These are phyloP conservation scores for Typhlichthys eigenmanni DNA, from an alignment of 2,797 vertebrate species.

Conservation along the genomic window DNA sequence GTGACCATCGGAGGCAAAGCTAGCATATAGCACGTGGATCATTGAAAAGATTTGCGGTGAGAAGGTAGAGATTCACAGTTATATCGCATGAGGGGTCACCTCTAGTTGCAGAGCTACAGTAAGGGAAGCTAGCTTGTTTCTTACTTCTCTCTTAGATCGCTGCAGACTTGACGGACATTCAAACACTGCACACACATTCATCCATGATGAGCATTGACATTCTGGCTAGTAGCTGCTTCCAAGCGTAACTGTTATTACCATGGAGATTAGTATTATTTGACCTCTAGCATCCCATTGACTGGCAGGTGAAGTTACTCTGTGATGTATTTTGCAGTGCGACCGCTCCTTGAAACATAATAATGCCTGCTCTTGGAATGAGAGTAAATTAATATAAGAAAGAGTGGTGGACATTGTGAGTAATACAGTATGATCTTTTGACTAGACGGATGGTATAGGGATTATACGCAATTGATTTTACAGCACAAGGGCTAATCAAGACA, in stretches of 20 bases:
- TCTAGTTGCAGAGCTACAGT: conserved; percentile 17
- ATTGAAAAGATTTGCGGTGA: conserved; percentile 38
- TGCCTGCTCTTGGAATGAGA: neutral
- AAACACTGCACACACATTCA: conserved; percentile 22
- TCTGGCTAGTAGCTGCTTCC: conserved; percentile 32
- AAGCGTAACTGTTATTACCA: conserved; percentile 43
- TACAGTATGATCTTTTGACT: conserved; percentile 55
- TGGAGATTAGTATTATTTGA: conserved; percentile 50
- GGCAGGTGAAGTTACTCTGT: conserved; percentile 34
- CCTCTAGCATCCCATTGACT: conserved; percentile 42
- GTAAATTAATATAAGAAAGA: conserved; percentile 9
- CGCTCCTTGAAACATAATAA: conserved; percentile 26
- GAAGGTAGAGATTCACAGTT: conserved; percentile 55
- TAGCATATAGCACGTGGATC: conserved; percentile 10
- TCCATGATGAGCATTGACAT: conserved; percentile 41
- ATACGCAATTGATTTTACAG: conserved; percentile 70
- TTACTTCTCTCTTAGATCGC: conserved; percentile 35
- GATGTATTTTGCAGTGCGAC: conserved; percentile 21
- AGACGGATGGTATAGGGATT: conserved; percentile 53
- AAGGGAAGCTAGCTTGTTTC: conserved; percentile 36
- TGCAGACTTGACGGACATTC: conserved; percentile 15
- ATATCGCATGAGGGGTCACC: conserved; percentile 34
- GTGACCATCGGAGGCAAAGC: conserved; percentile 23
- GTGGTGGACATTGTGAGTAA: conserved; percentile 27
- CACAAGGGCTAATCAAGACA: conserved; percentile 73